Conservation (phyloP, 2,888 invertebrate genomes). For the Eurois occulta region DNA sequence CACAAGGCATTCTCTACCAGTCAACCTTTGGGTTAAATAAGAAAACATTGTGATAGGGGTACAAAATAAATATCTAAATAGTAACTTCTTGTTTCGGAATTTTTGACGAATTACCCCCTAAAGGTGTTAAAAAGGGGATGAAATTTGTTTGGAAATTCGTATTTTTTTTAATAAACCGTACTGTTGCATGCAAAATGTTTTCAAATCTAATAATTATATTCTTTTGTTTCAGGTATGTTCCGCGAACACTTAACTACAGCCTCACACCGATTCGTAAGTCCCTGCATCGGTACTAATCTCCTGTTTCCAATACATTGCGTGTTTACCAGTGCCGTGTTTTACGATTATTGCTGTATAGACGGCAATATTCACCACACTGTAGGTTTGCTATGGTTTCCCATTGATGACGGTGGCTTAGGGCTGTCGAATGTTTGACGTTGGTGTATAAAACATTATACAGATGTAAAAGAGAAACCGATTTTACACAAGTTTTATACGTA, state of each 20-base stretch:
- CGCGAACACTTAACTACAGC: not conserved
- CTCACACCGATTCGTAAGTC: conserved; percentile 54
- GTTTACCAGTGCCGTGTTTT: conserved; percentile 46
- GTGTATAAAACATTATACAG: too few species aligned
- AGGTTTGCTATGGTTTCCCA: conserved; percentile 43
- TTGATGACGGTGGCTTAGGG: conserved; percentile 34
- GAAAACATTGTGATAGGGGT: too few species aligned
- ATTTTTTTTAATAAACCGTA: not conserved
- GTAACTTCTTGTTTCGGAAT: too few species aligned
- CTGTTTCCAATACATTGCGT: conserved; percentile 64
- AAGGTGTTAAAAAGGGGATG: not conserved
- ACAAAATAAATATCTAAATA: too few species aligned
- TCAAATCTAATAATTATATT: conserved; percentile 20
- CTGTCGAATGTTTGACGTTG: conserved; percentile 12
- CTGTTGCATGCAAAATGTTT: not conserved
- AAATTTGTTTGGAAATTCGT: not conserved
- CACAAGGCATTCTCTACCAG: too few species aligned
- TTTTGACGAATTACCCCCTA: not conserved
- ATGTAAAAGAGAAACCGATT: not conserved
- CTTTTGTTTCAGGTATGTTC: conserved; percentile 75
- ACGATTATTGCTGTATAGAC: conserved; percentile 57
- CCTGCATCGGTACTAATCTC: conserved; percentile 57
- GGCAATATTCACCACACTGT: conserved; percentile 59
- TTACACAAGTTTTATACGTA: not conserved
- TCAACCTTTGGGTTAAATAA: too few species aligned